phyloP scores from a whole-genome alignment of 2,888 invertebrate genomes.

The Sinhomidia bicolor region DNA sequence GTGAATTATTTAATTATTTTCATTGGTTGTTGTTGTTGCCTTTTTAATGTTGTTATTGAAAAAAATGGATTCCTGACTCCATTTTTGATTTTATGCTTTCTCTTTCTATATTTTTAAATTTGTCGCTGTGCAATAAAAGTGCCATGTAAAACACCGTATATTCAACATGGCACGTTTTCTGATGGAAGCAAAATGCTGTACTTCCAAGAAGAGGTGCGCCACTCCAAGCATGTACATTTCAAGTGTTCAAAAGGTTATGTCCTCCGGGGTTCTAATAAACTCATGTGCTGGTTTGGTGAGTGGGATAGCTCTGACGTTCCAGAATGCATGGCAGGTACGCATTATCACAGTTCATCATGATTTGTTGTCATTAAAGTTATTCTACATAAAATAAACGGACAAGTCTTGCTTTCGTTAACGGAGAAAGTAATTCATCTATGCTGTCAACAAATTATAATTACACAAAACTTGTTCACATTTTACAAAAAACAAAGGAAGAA shows the following conservation, averaged over 20 bases:
- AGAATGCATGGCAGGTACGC: conserved; percentile 88
- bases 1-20: neutral
- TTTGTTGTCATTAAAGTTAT: too few relatives aligned
- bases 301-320: conserved; percentile 89
- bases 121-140: conserved; percentile 53
- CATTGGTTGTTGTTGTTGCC: neutral
- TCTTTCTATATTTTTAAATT: neutral
- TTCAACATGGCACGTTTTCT: conserved; percentile 78
- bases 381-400: too few relatives aligned
- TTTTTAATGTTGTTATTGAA: neutral
- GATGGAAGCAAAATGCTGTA: conserved; percentile 80
- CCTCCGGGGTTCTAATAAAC: conserved; percentile 86
- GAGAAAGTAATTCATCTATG: too few relatives aligned
- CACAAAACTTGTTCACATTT: too few relatives aligned
- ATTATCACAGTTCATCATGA: too few relatives aligned
- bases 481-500: too few relatives aligned
- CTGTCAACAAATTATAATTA: too few relatives aligned
- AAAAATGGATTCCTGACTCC: neutral
- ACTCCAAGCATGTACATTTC: conserved; percentile 89
- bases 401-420: too few relatives aligned
- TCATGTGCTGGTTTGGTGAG: conserved; percentile 91
- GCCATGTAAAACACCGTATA: conserved; percentile 78
- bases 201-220: conserved; percentile 83
- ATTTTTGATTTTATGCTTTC: neutral
- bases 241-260: conserved; percentile 88